Evolutionary conservation across 2,113 vertebrate species (phyloP), one percentile per base, ranked within the genome.

Genomic region (Crotalus tigris): DNA sequence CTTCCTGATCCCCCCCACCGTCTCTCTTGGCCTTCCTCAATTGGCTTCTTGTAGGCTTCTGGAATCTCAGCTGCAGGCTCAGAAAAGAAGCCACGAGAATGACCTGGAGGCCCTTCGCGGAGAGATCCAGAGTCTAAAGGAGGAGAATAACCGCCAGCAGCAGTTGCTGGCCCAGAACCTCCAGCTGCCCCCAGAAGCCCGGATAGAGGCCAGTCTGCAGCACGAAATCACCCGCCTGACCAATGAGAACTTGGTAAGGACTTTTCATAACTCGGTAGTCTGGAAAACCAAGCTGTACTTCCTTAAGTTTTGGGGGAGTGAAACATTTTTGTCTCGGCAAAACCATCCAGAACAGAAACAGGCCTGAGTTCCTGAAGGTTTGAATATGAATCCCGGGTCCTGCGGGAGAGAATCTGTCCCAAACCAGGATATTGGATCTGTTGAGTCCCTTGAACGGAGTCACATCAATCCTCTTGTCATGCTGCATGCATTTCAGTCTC

Each of bases 151-250:
- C 46, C 98, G 99, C 13, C 99, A 99, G 97, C 99, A 99, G 98
- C 99, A 99, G 97, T 98, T 99, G 3, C 95, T 99, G 93, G 99
- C 99, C 0, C 99, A 99, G 96, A 99, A 99, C 93, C 98, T 99
- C 88, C 99, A 99, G 98, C 98, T 99, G 95, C 99, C 99, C 4
- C 99, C 99, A 0, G 99, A 99, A 96, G 99, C 99, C 0, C 98
- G 99, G 51, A 99, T 99, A 0, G 99, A 99, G 94, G 99, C 99
- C 97, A 99, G 99, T 86, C 98, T 99, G 88, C 99, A 99, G 95
- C 99, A 99, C 0, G 99, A 99, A 97, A 99, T 99, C 97, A 99
- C 99, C 11, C 97, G 99, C 5, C 98, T 99, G 89, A 99, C 99
- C 85, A 99, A 99, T 0, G 99, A 99, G 95, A 99, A 99, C 97